A percentile compares a stretch with the other conserved stretches of the same genome.
phyloP scores from a whole-genome alignment of 2,888 invertebrate genomes.

The Perizoma flavofasciatum region DNA sequence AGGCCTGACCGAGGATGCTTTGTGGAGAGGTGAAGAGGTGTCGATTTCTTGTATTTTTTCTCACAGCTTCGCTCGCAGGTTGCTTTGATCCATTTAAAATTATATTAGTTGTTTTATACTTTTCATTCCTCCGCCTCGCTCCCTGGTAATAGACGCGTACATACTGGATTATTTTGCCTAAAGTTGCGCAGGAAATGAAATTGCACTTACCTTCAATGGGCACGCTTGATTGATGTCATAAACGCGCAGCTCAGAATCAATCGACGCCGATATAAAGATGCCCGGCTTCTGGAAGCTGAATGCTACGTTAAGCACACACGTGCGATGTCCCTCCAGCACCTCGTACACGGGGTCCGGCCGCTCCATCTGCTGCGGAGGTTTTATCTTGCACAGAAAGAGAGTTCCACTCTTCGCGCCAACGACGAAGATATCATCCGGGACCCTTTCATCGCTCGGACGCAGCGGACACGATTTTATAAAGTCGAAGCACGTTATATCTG shows the following conservation, averaged over 20 bases:
- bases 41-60: too few species aligned
- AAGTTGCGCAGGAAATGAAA: neutral
- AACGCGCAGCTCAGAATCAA: conserved; percentile 68
- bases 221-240: conserved; percentile 61
- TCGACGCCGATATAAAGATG: conserved; percentile 64
- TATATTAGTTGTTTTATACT: too few species aligned
- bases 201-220: conserved; percentile 61
- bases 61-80: too few species aligned
- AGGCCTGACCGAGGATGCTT: too few species aligned
- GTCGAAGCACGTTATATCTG: conserved; percentile 70
- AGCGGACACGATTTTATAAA: conserved; percentile 62
- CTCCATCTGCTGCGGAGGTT: conserved; percentile 40
- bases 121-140: too few species aligned
- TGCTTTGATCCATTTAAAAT: too few species aligned
- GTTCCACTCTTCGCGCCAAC: conserved; percentile 64
- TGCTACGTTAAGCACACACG: conserved; percentile 61
- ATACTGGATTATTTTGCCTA: too few species aligned
- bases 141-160: too few species aligned
- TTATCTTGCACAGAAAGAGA: conserved; percentile 60
- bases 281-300: conserved; percentile 64
- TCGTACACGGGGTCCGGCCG: conserved; percentile 59
- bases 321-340: conserved; percentile 56
- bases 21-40: too few species aligned
- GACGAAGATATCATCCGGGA: conserved; percentile 62
- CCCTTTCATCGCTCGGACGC: conserved; percentile 56